A percentile compares a stretch with the other conserved stretches of the same genome.
These are phyloP conservation scores for Hypena proboscidalis DNA, from an alignment of 2,888 invertebrate genomes.

Conservation along the genomic window DNA sequence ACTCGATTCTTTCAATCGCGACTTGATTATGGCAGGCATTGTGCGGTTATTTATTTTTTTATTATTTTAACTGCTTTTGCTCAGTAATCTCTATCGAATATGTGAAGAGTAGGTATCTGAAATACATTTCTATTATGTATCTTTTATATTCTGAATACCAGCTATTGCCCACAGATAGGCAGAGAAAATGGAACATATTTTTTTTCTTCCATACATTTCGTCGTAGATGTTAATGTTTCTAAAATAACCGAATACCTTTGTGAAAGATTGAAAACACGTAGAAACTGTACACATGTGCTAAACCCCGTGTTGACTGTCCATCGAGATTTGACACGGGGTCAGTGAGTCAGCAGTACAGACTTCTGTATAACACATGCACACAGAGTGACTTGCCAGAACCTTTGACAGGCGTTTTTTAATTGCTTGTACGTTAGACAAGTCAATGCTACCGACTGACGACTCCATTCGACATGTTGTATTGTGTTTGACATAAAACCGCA, in stretches of 20 bases:
- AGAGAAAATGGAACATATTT: too few relatives aligned
- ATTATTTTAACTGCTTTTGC: not conserved
- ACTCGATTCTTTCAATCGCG: constrained; percentile 16
- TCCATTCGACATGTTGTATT: constrained; percentile 34
- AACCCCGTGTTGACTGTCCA: constrained; percentile 71
- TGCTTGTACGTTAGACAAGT: constrained; percentile 68
- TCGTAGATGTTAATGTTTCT: too few relatives aligned
- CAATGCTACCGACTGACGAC: constrained; percentile 50
- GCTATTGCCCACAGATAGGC: too few relatives aligned
- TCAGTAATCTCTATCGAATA: not conserved
- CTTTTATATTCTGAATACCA: too few relatives aligned
- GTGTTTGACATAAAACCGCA: constrained; percentile 17
- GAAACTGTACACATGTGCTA: constrained; percentile 64
- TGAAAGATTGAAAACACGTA: constrained; percentile 21
- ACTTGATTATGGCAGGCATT: constrained; percentile 11
- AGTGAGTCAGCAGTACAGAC: constrained; percentile 69
- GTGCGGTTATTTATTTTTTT: not conserved
- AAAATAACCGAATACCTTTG: too few relatives aligned
- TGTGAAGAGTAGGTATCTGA: too few relatives aligned
- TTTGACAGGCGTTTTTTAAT: constrained; percentile 75
- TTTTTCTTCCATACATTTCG: too few relatives aligned
- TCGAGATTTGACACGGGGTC: constrained; percentile 81
- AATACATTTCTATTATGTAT: too few relatives aligned
- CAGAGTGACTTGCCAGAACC: constrained; percentile 69
- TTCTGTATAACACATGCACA: constrained; percentile 70